Evolutionary conservation across 2,113 vertebrate genomes (phyloP), one percentile per base, ranked within the genome.

Genomic region (Heloderma charlesbogerti): DNA sequence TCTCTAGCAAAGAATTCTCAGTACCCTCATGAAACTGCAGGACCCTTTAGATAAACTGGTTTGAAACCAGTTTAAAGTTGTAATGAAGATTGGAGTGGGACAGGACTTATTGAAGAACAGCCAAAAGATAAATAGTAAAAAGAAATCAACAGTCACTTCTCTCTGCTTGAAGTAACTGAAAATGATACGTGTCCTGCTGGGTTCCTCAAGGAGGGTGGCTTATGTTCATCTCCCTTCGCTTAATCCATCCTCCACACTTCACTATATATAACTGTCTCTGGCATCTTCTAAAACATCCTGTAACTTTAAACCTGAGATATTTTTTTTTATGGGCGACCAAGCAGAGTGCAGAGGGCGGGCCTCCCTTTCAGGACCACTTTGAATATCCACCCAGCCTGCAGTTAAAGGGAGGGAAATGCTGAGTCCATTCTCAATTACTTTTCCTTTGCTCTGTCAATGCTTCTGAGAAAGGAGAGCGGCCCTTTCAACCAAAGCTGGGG

Each of bases 281-380:
- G 79, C 85, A 69, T 88, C 40, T 86, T 92, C 72, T 91, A 82
- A 92, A 82, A 88, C 93, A 96, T 88, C 96, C 95, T 97, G 97
- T 97, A 97, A 97, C 97, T 96, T 96, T 97, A 97, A 97, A 97
- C 97, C 96, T 95, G 95, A 96, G 96, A 92, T 97, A 96, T 95
- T 94, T 84, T 92, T 74, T 84, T 96, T 87, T 72, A 57, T 89
- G 87, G n/a, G 93, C 72, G 94, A 95, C 97, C 97, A 97, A 96
- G 97, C 96, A 96, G 95, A 91, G 86, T 27, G 66, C 1, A 87
- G 92, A 95, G 96, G 97, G 97, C 96, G 97, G 97, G 91, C 93
- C 95, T 67, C 89, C 94, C 92, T 89, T 37, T 77, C 5, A 92
- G 72, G 97, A 97, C 97, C 97, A 97, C 97, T 96, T 96, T 93